These are phyloP conservation scores for Sebastes hubbsi DNA, from an alignment of 2,797 vertebrate species.

Conservation along the genomic window DNA sequence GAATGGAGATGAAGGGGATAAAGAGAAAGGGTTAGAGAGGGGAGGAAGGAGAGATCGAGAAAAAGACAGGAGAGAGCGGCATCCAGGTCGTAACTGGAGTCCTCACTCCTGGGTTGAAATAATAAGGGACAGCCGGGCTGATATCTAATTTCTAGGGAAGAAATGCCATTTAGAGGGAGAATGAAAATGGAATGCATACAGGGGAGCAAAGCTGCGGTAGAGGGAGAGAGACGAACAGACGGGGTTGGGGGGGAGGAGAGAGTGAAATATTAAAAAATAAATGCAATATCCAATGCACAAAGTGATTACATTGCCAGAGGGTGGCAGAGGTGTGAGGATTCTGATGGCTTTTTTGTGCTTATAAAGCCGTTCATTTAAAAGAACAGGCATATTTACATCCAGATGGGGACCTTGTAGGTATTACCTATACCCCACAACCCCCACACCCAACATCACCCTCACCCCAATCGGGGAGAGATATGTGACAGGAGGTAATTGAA, in stretches of 20 bases:
- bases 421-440: constrained; percentile 18
- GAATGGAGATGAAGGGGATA: constrained; percentile 59
- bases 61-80: constrained; percentile 24
- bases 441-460: neutral
- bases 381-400: constrained; percentile 67
- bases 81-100: constrained; percentile 57
- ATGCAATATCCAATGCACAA: constrained; percentile 74
- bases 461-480: constrained; percentile 4
- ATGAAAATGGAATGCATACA: constrained; percentile 68
- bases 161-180: constrained; percentile 77
- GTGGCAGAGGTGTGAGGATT: constrained; percentile 68
- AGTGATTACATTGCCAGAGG: constrained; percentile 75
- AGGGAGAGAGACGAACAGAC: constrained; percentile 50
- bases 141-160: constrained; percentile 77
- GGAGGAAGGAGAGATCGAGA: constrained; percentile 8
- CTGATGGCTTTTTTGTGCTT: constrained; percentile 68
- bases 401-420: constrained; percentile 49
- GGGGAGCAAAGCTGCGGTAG: constrained; percentile 34
- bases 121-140: constrained; percentile 71
- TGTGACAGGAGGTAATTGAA: constrained; percentile 46
- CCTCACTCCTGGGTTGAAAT: constrained; percentile 76
- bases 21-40: constrained; percentile 37
- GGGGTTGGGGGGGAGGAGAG: neutral
- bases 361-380: constrained; percentile 68
- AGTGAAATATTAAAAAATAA: constrained; percentile 76